phyloP scores from a whole-genome alignment of 2,797 vertebrate species.

The Muscicapa striata region DNA sequence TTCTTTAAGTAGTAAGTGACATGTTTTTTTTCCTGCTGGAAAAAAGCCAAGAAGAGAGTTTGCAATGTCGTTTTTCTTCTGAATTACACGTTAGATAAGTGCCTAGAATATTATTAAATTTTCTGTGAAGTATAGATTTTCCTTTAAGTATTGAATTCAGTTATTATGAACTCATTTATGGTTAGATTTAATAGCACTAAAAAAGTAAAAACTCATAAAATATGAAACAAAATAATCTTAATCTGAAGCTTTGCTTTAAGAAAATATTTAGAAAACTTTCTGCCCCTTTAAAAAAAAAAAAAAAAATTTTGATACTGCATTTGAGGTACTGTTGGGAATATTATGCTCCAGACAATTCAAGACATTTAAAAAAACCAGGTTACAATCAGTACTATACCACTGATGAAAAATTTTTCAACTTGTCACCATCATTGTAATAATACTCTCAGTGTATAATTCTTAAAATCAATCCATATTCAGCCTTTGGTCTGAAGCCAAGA shows the following conservation, averaged over 20 bases:
- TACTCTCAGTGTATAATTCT: background rate
- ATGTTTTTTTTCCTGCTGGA: background rate
- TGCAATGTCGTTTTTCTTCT: background rate
- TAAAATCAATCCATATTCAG: background rate
- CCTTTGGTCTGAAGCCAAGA: background rate
- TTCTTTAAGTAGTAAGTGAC: background rate
- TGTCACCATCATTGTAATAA: background rate
- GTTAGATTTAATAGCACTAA: background rate
- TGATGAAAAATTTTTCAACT: background rate
- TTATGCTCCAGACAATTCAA: background rate
- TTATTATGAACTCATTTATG: background rate
- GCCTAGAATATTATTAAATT: background rate
- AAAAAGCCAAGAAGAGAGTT: background rate
- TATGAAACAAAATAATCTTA: background rate
- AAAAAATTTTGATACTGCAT: background rate
- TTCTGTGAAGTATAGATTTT: background rate
- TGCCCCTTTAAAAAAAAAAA: background rate
- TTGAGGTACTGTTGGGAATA: background rate
- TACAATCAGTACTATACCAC: background rate
- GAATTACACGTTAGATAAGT: background rate
- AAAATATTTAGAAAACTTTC: background rate
- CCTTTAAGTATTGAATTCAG: background rate
- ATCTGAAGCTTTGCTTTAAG: background rate
- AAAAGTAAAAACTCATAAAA: background rate
- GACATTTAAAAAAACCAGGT: background rate